These are phyloP conservation scores for Ephialtes manifestator DNA, from an alignment of 2,888 invertebrate genomes.

Conservation along the genomic window DNA sequence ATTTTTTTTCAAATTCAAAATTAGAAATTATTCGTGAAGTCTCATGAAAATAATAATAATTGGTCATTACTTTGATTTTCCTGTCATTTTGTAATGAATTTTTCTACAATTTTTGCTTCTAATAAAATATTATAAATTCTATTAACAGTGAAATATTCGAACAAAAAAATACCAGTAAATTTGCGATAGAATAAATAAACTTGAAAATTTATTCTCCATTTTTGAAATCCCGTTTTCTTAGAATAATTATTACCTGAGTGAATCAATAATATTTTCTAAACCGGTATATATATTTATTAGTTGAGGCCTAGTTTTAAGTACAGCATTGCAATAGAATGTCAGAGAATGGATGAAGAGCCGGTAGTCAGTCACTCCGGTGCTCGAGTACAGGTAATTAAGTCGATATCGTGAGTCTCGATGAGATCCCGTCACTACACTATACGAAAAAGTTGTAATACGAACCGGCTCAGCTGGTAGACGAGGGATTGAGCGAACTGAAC, in stretches of 20 bases:
- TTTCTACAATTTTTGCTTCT: too few species aligned
- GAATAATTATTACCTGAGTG: neutral
- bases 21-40: too few species aligned
- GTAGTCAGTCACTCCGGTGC: conserved; percentile 42
- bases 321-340: neutral
- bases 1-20: too few species aligned
- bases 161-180: too few species aligned
- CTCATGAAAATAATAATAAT: too few species aligned
- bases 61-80: too few species aligned
- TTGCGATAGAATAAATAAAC: too few species aligned
- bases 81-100: neutral
- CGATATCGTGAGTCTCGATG: conserved; percentile 60
- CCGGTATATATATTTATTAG: neutral
- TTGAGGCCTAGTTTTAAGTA: neutral
- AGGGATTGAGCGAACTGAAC: conserved; percentile 41
- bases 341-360: conserved; percentile 1
- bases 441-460: conserved; percentile 68
- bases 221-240: too few species aligned
- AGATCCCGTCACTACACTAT: conserved; percentile 34
- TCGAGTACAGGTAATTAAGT: conserved; percentile 56
- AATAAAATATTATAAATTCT: too few species aligned
- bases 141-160: too few species aligned
- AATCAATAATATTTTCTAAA: neutral
- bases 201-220: too few species aligned
- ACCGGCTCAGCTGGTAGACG: conserved; percentile 69